Evolutionary conservation across 2,888 invertebrate species (phyloP).

Genomic region (Sarcophaga subvicina): DNA sequence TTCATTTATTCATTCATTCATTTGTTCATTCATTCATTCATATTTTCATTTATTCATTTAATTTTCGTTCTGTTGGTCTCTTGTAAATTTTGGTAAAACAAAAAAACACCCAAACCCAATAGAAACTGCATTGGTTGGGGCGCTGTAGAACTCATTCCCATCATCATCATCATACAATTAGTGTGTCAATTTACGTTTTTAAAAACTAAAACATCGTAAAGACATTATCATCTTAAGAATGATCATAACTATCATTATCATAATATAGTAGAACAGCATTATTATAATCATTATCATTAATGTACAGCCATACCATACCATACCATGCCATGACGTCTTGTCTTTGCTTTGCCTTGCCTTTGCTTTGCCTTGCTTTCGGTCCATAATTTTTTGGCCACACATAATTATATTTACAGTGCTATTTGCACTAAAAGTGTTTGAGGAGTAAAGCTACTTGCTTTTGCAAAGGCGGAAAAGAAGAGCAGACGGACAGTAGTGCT

Average conservation of each 20-base stretch:
- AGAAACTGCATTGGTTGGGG: no score
- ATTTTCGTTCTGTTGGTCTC: background rate
- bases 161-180: conserved; percentile 57
- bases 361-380: background rate
- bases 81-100: background rate
- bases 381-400: background rate
- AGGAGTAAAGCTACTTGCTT: background rate
- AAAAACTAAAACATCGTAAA: conserved; percentile 49
- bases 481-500: background rate
- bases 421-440: conserved; percentile 3
- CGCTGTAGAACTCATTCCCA: no score
- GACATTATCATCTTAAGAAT: conserved; percentile 26
- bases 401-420: conserved; percentile 49
- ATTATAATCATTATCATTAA: conserved; percentile 25
- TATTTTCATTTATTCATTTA: background rate
- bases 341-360: background rate
- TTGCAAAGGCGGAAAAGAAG: background rate
- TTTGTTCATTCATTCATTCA: no score
- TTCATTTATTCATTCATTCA: background rate
- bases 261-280: background rate
- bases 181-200: conserved; percentile 58
- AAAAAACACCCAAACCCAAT: background rate
- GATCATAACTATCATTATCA: conserved; percentile 29
- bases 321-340: no score
- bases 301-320: background rate